phyloP scores from a whole-genome alignment of 35 echinoderm and acorn worm species.

The Apostichopus japonicus region DNA sequence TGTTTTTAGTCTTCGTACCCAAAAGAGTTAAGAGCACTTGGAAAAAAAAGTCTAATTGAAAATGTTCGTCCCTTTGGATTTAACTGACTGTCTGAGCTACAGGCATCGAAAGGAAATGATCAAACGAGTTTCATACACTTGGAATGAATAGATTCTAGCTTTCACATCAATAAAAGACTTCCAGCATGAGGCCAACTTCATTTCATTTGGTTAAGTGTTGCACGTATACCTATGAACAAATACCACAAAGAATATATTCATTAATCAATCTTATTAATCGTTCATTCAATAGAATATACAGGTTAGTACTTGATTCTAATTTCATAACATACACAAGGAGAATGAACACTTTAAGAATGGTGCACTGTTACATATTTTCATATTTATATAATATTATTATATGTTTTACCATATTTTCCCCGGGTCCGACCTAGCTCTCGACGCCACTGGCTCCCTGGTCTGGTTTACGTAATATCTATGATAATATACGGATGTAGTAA shows the following conservation, averaged over 20 bases:
- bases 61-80: constrained; percentile 53
- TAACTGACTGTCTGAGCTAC: constrained; percentile 33
- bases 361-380: no score
- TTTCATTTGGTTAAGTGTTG: background rate
- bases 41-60: constrained; percentile 51
- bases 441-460: no score
- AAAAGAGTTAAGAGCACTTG: constrained; percentile 46
- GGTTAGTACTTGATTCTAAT: no score
- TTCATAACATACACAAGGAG: no score
- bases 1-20: constrained; percentile 22
- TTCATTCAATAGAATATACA: background rate
- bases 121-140: constrained; percentile 36
- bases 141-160: constrained; percentile 36
- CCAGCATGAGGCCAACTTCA: constrained; percentile 33
- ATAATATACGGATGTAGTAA: no score
- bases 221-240: background rate
- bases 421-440: no score
- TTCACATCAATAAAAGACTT: constrained; percentile 53
- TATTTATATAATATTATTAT: no score
- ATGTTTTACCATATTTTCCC: no score
- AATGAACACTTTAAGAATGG: no score
- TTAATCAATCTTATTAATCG: background rate
- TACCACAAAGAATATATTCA: background rate
- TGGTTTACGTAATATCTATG: no score
- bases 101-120: constrained; percentile 32